Evolutionary conservation across 1,140 invertebrate species (phyloP), one percentile per base, ranked within the genome.

Genomic region (Drosophila kanapiae): DNA sequence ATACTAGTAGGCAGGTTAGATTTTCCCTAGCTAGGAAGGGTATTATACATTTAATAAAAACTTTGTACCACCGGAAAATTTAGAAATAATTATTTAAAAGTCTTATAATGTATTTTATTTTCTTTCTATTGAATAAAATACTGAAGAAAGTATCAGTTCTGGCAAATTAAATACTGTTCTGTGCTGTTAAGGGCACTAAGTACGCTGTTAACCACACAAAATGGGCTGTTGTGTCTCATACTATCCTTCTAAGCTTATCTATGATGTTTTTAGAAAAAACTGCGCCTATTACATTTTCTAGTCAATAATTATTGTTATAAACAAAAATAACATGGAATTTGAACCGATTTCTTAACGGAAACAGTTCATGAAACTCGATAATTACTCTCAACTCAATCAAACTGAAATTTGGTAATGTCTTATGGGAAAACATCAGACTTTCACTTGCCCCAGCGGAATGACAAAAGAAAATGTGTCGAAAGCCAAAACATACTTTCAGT

Each of bases 401-500:
- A 47, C n/a, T 31, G 14, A 63, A 47, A 33, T 63, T 67, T 14
- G 11, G 16, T 47, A 63, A 67, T 69, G 47, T 51, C 29, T 53
- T 18, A 43, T 65, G 45, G 60, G 60, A 65, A 69, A 70, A 43
- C 31, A 8, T 11, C 38, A 38, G 49, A 68, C 67, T 70, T 70
- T 70, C 67, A 70, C 67, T 70, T 43, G 47, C 33, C 23, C 14
- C 0, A 58, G 54, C 23, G 35, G 18, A 70, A 67, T 70, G 48
- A 69, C 37, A 68, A 51, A 64, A 54, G 51, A 48, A 67, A 70
- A 70, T 67, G 29, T 67, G 38, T 70, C 38, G 67, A 70, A 70
- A 70, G 61, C 37, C 47, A 37, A 45, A 13, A 53, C 14, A 38
- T 53, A 67, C 67, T 70, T 67, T 70, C 61, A 70, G 45, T 60